phyloP scores from a whole-genome alignment of 2,888 invertebrate species.

The Tachystola acroxantha region DNA sequence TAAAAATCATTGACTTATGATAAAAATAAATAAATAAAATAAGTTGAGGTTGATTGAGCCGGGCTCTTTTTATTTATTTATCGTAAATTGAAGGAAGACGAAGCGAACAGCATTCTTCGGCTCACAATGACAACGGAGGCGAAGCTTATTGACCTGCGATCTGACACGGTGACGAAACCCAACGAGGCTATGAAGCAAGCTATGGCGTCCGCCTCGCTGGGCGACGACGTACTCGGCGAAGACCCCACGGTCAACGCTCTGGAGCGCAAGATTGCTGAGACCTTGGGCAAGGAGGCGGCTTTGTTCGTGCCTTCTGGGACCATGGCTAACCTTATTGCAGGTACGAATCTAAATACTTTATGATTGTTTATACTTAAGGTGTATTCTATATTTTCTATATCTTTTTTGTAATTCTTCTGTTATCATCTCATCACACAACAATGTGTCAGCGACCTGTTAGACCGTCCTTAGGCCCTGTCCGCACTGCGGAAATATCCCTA shows the following conservation, averaged over 20 bases:
- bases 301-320: slow-evolving; percentile 91
- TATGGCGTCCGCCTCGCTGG: slow-evolving; percentile 79
- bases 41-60: too few species aligned
- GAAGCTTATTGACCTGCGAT: slow-evolving; percentile 55
- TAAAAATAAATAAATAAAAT: too few species aligned
- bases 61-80: too few species aligned
- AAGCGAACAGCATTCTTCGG: too few species aligned
- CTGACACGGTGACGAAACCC: slow-evolving; percentile 90
- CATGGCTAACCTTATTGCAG: slow-evolving; percentile 91
- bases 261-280: slow-evolving; percentile 81
- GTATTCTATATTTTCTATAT: neutral
- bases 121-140: slow-evolving; percentile 5
- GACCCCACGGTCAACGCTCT: slow-evolving; percentile 88
- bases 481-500: too few species aligned
- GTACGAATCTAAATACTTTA: slow-evolving; percentile 74
- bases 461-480: too few species aligned
- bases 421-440: too few species aligned
- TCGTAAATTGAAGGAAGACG: too few species aligned
- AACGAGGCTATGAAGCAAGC: slow-evolving; percentile 86
- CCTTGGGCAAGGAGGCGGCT: slow-evolving; percentile 89
- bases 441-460: too few species aligned
- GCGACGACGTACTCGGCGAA: slow-evolving; percentile 91
- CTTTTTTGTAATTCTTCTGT: too few species aligned
- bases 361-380: too few species aligned
- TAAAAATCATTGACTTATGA: too few species aligned